These are phyloP conservation scores for Yponomeuta evonymella DNA, from an alignment of 2,888 invertebrate genomes.

Conservation along the genomic window DNA sequence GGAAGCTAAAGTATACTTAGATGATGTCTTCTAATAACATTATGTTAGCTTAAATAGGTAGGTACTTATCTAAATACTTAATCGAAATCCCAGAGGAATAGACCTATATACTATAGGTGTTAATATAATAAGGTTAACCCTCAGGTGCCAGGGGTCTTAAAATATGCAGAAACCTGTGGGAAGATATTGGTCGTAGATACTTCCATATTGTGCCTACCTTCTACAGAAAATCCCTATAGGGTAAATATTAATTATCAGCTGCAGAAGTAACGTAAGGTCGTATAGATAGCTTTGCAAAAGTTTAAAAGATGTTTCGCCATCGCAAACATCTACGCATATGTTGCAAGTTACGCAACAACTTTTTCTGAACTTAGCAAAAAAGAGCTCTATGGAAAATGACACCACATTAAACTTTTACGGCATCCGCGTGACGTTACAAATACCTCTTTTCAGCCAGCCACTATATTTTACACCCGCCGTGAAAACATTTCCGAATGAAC, in stretches of 20 bases:
- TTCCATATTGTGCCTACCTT: background rate
- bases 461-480: constrained; percentile 59
- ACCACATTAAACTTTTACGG: constrained; percentile 53
- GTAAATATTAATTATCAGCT: background rate
- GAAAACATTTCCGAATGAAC: constrained; percentile 63
- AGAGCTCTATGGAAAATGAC: constrained; percentile 28
- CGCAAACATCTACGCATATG: constrained; percentile 19
- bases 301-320: background rate
- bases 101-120: background rate
- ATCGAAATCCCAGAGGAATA: background rate
- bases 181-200: background rate
- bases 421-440: constrained; percentile 42
- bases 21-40: background rate
- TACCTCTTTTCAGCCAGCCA: constrained; percentile 55
- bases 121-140: background rate
- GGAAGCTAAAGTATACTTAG: background rate
- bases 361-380: constrained; percentile 29
- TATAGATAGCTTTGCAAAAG: background rate
- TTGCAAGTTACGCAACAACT: constrained; percentile 44
- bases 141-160: background rate
- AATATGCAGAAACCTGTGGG: background rate
- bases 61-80: background rate
- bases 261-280: background rate
- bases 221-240: background rate
- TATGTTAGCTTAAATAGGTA: background rate